These are phyloP conservation scores for Turnix velox DNA, from an alignment of 2,113 vertebrate genomes.

Conservation along the genomic window DNA sequence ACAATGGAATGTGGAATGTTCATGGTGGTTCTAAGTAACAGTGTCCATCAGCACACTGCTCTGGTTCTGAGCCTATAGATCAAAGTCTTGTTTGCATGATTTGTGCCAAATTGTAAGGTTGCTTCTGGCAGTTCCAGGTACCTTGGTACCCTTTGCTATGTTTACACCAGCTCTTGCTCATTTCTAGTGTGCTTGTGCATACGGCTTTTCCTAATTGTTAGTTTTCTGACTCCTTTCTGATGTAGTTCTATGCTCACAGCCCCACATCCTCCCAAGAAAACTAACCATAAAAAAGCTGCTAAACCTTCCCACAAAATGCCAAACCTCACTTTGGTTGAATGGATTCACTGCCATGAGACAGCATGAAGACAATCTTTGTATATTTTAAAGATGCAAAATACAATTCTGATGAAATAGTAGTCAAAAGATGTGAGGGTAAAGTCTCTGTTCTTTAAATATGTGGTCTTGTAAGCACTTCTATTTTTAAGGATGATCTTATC, in stretches of 20 bases:
- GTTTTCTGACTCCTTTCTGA: not conserved
- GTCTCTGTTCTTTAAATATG: not conserved
- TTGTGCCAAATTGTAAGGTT: not conserved
- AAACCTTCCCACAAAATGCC: not conserved
- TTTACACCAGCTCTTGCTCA: not conserved
- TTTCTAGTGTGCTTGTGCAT: not conserved
- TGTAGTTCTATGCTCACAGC: not conserved
- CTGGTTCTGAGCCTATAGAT: not conserved
- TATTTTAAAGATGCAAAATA: not conserved
- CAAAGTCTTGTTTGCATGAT: not conserved
- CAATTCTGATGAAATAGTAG: not conserved
- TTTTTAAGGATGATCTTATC: not conserved
- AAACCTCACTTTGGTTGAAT: not conserved
- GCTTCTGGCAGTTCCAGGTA: fast-evolving
- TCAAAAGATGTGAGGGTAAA: not conserved
- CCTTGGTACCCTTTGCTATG: not conserved
- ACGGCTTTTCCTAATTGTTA: not conserved
- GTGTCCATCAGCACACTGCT: not conserved
- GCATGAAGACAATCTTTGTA: not conserved
- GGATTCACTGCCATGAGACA: not conserved
- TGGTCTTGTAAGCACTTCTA: not conserved
- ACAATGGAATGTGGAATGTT: not conserved
- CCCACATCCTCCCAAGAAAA: not conserved
- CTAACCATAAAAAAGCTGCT: too few relatives aligned
- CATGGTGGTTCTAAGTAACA: not conserved